Base-by-base conservation (phyloP, 1,140 invertebrate genomes). In the Drosophila takahashii region DNA sequence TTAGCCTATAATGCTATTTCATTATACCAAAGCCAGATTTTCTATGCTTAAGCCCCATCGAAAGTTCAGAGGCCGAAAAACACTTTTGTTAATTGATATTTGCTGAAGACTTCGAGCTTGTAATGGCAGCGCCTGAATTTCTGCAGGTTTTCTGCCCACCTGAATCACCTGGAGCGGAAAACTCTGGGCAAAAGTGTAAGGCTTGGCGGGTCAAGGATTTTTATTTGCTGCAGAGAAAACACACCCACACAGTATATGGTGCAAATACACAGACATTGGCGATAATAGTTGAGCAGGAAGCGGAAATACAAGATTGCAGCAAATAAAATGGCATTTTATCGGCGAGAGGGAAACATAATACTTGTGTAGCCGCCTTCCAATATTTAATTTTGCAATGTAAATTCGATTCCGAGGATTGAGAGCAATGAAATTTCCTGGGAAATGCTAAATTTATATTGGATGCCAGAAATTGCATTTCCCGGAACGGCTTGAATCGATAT, bases 1-100 rank as follows among this genome's bases (percentile, higher is more conserved):
- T 32, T 32, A 32, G 18, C 18, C 11, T 44, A 15, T 9, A 11
- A 44, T 16, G n/a, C 15, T 8, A 41, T 44, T 44, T 15, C 39
- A 11, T 16, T 16, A 5, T 8, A 41, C 4, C 15, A 7, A 47
- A 11, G 6, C 10, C 18, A 26, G 11, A 45, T 8, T 26, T 47
- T 1, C 44, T 26, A 6, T n/a, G 10, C 4, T 48, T 18, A 18
- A 67, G 9, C 13, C 5, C 18, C 27, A 45, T 53, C 16, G 29
- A 50, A 50, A 37, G 29, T 13, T 13, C 47, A 54, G 32, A 22
- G 59, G 9, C 48, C 41, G 11, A 22, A 15, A 60, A 71, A 81
- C 59, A 78, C 73, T 77, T 81, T 74, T 74, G 39, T 66, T 86
- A 85, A 86, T 73, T 77, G 59, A 66, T 74, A 85, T 86, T 77